phyloP scores from a whole-genome alignment of 2,888 invertebrate genomes.

The Celastrina argiolus region DNA sequence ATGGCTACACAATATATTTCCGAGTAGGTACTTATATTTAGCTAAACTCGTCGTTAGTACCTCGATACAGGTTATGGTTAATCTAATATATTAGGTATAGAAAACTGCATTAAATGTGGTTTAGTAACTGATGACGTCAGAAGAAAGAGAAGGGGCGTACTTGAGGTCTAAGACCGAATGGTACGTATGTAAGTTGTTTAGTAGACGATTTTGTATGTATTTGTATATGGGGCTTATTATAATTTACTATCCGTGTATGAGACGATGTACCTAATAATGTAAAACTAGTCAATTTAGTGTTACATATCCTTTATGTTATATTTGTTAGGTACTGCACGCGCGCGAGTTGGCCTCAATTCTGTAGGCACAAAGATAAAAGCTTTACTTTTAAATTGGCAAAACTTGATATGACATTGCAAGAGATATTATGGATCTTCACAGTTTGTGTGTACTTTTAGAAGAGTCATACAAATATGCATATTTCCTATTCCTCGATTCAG shows the following conservation, averaged over 20 bases:
- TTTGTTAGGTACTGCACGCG: background rate
- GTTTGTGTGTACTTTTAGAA: too few relatives aligned
- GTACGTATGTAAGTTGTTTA: background rate
- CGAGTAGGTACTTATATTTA: background rate
- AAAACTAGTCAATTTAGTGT: constrained; percentile 18
- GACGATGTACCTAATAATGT: too few relatives aligned
- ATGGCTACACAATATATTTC: background rate
- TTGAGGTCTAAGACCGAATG: constrained; percentile 4
- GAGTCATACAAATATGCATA: too few relatives aligned
- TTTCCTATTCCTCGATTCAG: too few relatives aligned
- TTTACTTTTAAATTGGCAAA: too few relatives aligned
- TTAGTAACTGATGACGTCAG: background rate
- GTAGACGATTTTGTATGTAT: background rate
- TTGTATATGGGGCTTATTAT: constrained; percentile 6
- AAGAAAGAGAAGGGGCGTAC: background rate
- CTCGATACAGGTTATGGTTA: background rate
- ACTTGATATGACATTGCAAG: too few relatives aligned
- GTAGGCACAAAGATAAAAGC: too few relatives aligned
- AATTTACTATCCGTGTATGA: constrained; percentile 9
- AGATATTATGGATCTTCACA: too few relatives aligned
- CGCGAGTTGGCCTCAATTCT: too few relatives aligned
- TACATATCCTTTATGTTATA: constrained; percentile 5
- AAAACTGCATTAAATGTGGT: constrained; percentile 5
- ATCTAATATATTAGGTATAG: background rate
- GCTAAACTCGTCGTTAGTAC: background rate